Evolutionary conservation across 2,888 invertebrate genomes (phyloP).

Genomic region (Cepaea hortensis): DNA sequence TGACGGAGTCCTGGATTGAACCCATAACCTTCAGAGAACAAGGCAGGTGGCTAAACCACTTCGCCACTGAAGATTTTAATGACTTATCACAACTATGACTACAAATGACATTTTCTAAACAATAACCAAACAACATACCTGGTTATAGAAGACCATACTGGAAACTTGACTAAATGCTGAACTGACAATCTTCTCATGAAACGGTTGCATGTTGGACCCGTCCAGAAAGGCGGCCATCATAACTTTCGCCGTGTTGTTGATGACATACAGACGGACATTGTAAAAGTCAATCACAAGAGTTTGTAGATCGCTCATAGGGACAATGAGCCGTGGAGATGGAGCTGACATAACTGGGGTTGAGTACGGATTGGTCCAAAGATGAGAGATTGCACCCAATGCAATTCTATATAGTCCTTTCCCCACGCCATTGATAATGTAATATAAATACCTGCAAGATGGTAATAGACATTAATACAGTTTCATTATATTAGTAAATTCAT

Average conservation of each 20-base stretch:
- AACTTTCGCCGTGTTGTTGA: slow-evolving; percentile 85
- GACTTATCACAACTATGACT: no score
- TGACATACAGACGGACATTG: slow-evolving; percentile 87
- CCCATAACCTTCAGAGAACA: no score
- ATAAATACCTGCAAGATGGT: slow-evolving; percentile 82
- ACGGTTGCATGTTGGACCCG: slow-evolving; percentile 81
- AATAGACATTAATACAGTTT: not conserved
- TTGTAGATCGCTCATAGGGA: slow-evolving; percentile 81
- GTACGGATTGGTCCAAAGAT: not conserved
- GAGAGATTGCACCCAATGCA: slow-evolving; percentile 85
- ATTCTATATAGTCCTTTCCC: slow-evolving; percentile 85
- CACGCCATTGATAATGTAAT: slow-evolving; percentile 82
- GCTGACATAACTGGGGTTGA: not conserved
- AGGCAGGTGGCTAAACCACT: no score
- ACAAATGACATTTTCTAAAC: not conserved
- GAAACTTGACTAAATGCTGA: slow-evolving; percentile 85
- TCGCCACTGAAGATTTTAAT: no score
- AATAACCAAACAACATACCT: slow-evolving; percentile 12
- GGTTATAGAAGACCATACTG: slow-evolving; percentile 81
- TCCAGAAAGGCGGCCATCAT: slow-evolving; percentile 88
- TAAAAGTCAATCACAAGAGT: slow-evolving; percentile 89
- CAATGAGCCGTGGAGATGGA: slow-evolving; percentile 55
- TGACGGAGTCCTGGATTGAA: no score
- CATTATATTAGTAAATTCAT: not conserved
- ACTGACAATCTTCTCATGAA: slow-evolving; percentile 83